Conservation (phyloP, 2,797 vertebrate species). For the Garrulus glandarius region DNA sequence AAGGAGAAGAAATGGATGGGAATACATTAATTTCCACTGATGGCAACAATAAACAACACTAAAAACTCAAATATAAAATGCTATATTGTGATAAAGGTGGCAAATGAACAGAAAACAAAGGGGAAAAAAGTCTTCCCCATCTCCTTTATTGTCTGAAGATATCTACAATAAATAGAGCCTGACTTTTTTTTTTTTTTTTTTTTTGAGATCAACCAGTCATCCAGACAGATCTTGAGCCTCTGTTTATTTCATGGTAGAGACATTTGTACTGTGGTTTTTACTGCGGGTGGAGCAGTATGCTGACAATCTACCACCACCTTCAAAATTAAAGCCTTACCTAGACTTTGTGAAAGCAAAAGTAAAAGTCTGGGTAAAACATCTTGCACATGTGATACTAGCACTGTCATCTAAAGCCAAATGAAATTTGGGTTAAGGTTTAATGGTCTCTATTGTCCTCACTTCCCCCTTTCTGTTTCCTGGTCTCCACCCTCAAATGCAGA, state of each 20-base stretch:
- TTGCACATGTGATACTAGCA: background rate
- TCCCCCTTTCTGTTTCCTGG: background rate
- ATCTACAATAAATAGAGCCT: background rate
- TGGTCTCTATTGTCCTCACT: background rate
- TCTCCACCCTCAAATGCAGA: accelerated
- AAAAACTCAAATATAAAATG: background rate
- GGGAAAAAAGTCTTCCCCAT: background rate
- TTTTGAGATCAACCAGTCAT: background rate
- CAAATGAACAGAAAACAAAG: no score
- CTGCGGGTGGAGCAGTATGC: accelerated
- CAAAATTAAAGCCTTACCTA: background rate
- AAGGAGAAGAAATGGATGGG: background rate
- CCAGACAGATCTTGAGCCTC: background rate
- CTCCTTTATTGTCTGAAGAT: background rate
- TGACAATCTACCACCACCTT: background rate
- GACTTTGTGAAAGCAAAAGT: background rate
- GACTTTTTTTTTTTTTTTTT: background rate
- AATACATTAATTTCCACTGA: background rate
- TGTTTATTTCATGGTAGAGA: background rate
- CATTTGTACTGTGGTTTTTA: background rate
- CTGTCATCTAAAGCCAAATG: background rate
- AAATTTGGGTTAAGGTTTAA: background rate
- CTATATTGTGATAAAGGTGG: no score
- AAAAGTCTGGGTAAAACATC: background rate
- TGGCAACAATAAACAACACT: background rate